These are phyloP conservation scores for Gephyroberyx darwinii DNA, from an alignment of 2,797 vertebrate species.

Conservation along the genomic window DNA sequence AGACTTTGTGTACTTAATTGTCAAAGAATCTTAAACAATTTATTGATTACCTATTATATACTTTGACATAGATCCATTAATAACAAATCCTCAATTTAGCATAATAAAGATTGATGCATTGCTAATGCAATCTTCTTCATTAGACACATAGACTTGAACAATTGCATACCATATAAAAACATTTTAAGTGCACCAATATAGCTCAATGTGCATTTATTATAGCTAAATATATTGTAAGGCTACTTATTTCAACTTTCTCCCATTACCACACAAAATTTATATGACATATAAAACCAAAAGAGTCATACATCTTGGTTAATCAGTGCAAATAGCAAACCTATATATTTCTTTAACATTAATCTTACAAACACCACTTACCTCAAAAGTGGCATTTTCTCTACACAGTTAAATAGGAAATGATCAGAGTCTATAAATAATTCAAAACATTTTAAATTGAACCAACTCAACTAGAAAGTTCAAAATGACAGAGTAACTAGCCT, in stretches of 20 bases:
- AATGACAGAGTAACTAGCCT: background rate
- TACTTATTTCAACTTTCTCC: conserved; percentile 12
- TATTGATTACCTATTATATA: conserved; percentile 46
- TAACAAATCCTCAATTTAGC: conserved; percentile 27
- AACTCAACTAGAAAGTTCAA: conserved; percentile 1
- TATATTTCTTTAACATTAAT: conserved; percentile 16
- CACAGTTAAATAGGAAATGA: conserved; percentile 30
- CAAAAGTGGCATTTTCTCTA: background rate
- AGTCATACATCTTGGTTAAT: conserved; percentile 21
- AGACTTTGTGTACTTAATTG: conserved; percentile 33
- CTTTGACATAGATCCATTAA: conserved; percentile 11
- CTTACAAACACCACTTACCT: conserved; percentile 39
- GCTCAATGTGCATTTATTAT: conserved; percentile 19
- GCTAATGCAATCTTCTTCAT: conserved; percentile 4
- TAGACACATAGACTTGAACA: conserved; percentile 18
- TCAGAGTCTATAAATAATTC: conserved; percentile 22
- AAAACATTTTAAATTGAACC: background rate
- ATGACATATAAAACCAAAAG: background rate
- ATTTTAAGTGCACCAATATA: conserved; percentile 15
- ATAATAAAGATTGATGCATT: background rate
- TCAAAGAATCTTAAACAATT: conserved; percentile 45
- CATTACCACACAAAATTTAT: background rate
- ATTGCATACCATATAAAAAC: conserved; percentile 25
- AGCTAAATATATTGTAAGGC: conserved; percentile 14
- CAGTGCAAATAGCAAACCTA: conserved; percentile 31